Percentiles rank a stretch among this genome's conserved stretches.
Evolutionary conservation across 2,888 invertebrate species (phyloP).

Genomic region (Bugulina stolonifera): DNA sequence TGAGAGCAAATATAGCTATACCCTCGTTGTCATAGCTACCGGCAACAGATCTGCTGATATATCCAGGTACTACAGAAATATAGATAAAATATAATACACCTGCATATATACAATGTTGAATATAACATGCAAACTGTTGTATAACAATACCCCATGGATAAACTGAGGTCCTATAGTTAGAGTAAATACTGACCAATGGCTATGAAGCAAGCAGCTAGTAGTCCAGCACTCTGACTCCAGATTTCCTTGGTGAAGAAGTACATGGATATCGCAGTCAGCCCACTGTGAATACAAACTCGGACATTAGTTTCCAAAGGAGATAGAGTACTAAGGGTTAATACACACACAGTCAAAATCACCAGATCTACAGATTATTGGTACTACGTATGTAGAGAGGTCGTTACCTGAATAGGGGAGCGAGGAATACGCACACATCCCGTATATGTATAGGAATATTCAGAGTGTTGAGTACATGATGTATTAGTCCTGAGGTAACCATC

Average conservation of each 20-base stretch:
- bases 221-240: constrained; percentile 91
- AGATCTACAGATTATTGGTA: too few relatives aligned
- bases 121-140: neutral
- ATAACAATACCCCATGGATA: too few relatives aligned
- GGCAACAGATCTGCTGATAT: constrained; percentile 96
- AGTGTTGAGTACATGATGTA: constrained; percentile 82
- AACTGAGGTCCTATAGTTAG: too few relatives aligned
- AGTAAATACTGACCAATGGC: constrained; percentile 63
- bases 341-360: too few relatives aligned
- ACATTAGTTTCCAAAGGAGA: neutral
- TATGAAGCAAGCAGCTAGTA: constrained; percentile 98
- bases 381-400: neutral
- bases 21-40: constrained; percentile 99
- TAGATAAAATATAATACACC: neutral
- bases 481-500: constrained; percentile 96
- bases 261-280: constrained; percentile 92
- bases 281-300: too few relatives aligned
- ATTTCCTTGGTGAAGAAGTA: constrained; percentile 94
- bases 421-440: constrained; percentile 94
- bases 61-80: constrained; percentile 73
- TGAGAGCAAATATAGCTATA: constrained; percentile 97
- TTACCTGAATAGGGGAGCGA: constrained; percentile 92
- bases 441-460: constrained; percentile 96
- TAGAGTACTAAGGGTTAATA: too few relatives aligned
- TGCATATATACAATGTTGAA: neutral